phyloP scores from a whole-genome alignment of 2,113 vertebrate genomes.

The Cranoglanis bouderius region DNA sequence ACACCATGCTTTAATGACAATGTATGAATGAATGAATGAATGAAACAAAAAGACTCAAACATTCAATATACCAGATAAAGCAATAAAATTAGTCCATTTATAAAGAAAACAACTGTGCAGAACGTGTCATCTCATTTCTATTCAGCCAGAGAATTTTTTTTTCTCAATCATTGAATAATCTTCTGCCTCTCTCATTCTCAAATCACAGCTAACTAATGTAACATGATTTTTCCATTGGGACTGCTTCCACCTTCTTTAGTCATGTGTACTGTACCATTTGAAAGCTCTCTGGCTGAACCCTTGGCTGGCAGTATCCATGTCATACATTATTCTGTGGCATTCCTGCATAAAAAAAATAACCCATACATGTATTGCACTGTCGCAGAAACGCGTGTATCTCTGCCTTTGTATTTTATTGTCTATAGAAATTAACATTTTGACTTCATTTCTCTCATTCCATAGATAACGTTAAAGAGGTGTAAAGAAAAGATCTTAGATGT shows the following conservation, averaged over 20 bases:
- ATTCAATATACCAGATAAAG: background rate
- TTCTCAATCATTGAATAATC: background rate
- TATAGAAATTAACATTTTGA: conserved; percentile 1
- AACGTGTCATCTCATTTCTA: background rate
- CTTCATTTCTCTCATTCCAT: conserved; percentile 9
- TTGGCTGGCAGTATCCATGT: background rate
- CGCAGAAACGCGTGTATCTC: background rate
- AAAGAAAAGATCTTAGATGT: conserved; percentile 28
- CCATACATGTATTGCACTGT: background rate
- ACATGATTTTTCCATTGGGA: background rate
- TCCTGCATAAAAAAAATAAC: background rate
- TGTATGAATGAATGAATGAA: background rate
- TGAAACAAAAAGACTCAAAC: background rate
- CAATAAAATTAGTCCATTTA: background rate
- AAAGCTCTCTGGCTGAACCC: conserved; percentile 22
- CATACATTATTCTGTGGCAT: conserved; percentile 7
- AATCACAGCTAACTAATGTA: background rate
- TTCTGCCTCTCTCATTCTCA: background rate
- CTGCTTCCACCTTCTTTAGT: background rate
- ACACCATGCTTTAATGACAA: background rate
- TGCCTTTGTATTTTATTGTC: background rate
- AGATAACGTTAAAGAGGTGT: background rate
- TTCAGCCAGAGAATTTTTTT: conserved; percentile 23
- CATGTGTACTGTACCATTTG: background rate
- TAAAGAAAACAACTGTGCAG: background rate